Evolutionary conservation across 2,113 vertebrate species (phyloP).

Genomic region (Cyprinodon brontotheroides): DNA sequence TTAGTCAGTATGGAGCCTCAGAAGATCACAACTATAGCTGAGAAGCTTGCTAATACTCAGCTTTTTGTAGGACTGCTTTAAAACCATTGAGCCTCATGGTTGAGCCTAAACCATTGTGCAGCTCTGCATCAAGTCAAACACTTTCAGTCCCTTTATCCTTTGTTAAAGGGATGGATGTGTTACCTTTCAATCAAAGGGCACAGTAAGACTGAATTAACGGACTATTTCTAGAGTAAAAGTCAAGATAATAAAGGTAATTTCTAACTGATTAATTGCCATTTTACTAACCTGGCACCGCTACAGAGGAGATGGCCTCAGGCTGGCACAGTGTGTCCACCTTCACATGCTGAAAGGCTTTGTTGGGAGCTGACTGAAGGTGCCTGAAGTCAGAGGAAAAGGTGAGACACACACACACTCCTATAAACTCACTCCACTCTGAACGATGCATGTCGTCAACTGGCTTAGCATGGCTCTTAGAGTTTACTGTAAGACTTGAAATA

Average conservation of each 20-base stretch:
- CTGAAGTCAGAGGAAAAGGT: slow-evolving; percentile 69
- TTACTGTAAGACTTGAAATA: slow-evolving; percentile 71
- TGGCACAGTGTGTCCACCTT: slow-evolving; percentile 95
- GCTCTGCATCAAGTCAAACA: not conserved
- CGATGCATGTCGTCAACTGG: slow-evolving; percentile 10
- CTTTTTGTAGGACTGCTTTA: not conserved
- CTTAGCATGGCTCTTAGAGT: slow-evolving; percentile 41
- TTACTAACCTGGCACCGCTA: slow-evolving; percentile 90
- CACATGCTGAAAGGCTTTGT: slow-evolving; percentile 93
- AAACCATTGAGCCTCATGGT: not conserved
- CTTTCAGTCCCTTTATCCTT: not conserved
- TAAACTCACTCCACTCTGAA: slow-evolving; percentile 2
- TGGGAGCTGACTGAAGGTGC: slow-evolving; percentile 88
- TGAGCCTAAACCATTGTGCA: not conserved
- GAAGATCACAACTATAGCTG: not conserved
- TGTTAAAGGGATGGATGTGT: not conserved
- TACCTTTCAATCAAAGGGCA: not conserved
- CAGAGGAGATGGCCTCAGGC: slow-evolving; percentile 87
- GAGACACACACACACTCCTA: not conserved
- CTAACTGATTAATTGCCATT: not conserved
- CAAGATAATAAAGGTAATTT: not conserved
- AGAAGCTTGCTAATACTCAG: not conserved
- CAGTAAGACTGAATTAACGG: too few species aligned
- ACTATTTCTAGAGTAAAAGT: not conserved
- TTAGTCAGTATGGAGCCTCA: not conserved